Evolutionary conservation across 2,797 vertebrate species (phyloP), one percentile per base, ranked within the genome.

Genomic region (Ptychobarbus kaznakovi): DNA sequence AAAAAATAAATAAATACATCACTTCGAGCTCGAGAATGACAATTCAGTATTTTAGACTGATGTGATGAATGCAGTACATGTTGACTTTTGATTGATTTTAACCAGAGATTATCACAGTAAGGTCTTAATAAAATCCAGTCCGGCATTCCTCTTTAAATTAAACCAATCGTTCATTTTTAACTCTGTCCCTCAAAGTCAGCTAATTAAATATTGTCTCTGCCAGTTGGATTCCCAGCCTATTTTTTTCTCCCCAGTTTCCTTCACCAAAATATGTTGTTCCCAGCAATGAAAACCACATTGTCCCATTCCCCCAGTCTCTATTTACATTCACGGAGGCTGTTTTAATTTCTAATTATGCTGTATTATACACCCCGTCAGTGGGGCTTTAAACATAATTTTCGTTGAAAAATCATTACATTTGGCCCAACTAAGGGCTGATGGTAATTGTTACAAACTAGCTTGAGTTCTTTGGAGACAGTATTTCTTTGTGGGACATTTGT

Each of bases 361-460:
- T 85, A 88, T 85, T 89, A 89, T 88, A 91, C 88, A 90, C 69
- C 65, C 81, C 20, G 89, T 93, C 92, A 92, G 86, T 74, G 61
- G 90, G 90, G 89, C 83, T 90, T 91, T 92, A 87, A 93, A 91
- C 83, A 85, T 85, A 65, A 85, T 89, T 93, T 90, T 90, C 70
- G 72, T 61, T 89, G 86, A 90, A 91, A 92, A 93, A 92, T 93
- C 90, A 93, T 93, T 93, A 93, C 88, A 92, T 92, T 90, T 90
- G 88, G 90, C 89, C 81, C 89, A 88, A 90, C 76, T 86, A 72
- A 90, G 88, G 69, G 82, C 87, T 3, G 25, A 69, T 35, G 73
- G 88, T 91, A 93, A 93, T 93, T 93, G 90, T 90, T 92, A 82
- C 86, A 87, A 94, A 87, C 86, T 87, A 89, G 87, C 90, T 89